phyloP scores from a whole-genome alignment of 2,797 vertebrate genomes.

The Lepidocolaptes lacrymiger region DNA sequence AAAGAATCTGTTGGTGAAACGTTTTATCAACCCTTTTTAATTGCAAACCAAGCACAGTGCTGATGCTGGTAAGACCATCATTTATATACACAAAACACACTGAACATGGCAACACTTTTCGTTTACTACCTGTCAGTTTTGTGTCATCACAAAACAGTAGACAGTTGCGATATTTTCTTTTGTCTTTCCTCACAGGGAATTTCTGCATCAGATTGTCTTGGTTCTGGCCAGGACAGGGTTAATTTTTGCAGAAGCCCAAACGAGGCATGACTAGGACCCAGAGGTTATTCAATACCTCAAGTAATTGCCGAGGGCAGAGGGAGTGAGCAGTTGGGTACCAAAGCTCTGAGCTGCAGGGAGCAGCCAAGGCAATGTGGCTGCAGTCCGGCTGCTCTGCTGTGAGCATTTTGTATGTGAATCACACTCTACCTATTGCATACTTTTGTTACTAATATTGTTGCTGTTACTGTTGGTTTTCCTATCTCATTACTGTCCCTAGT shows the following conservation, averaged over 20 bases:
- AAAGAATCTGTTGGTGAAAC: not conserved
- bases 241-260: not conserved
- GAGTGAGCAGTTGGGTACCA: not conserved
- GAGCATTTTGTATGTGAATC: too few species aligned
- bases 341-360: not conserved
- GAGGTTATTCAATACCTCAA: not conserved
- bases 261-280: not conserved
- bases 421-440: too few species aligned
- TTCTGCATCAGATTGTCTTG: not conserved
- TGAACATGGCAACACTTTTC: not conserved
- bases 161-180: not conserved
- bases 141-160: not conserved
- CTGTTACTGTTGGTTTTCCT: too few species aligned
- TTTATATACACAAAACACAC: not conserved
- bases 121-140: not conserved
- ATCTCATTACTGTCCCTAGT: too few species aligned
- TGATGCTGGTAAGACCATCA: not conserved
- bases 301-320: not conserved
- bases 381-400: too few species aligned
- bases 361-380: too few species aligned
- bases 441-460: too few species aligned
- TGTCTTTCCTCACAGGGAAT: not conserved
- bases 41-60: not conserved
- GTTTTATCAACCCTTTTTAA: not conserved
- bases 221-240: not conserved